phyloP scores from a whole-genome alignment of 2,888 invertebrate species.

The Oegoconia quadripuncta region DNA sequence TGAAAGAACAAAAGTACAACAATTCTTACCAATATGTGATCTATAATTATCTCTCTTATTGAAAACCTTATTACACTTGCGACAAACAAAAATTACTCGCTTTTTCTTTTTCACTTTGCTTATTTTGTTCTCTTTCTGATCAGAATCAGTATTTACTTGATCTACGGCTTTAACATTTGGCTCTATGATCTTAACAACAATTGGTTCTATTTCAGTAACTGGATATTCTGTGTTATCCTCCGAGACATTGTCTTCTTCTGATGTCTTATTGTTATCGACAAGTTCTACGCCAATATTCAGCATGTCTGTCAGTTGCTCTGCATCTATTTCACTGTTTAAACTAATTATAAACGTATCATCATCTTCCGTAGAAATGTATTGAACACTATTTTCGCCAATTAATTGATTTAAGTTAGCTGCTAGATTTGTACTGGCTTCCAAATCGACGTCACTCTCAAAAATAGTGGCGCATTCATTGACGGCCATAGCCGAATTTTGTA shows the following conservation, averaged over 20 bases:
- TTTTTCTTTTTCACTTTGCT: slow-evolving; percentile 35
- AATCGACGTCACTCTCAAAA: slow-evolving; percentile 70
- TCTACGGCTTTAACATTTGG: not conserved
- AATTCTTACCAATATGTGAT: slow-evolving; percentile 61
- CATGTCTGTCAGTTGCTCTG: slow-evolving; percentile 66
- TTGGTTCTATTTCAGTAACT: slow-evolving; percentile 6
- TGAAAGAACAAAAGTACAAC: not conserved
- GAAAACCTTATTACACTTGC: slow-evolving; percentile 60
- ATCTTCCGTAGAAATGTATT: slow-evolving; percentile 69
- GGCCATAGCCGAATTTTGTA: slow-evolving; percentile 36
- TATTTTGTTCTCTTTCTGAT: slow-evolving; percentile 18
- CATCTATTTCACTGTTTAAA: slow-evolving; percentile 67
- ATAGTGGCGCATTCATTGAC: slow-evolving; percentile 69
- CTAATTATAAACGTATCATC: slow-evolving; percentile 73
- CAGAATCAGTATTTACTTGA: slow-evolving; percentile 4
- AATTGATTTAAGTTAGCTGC: slow-evolving; percentile 70
- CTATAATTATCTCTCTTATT: slow-evolving; percentile 60
- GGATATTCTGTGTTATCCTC: slow-evolving; percentile 1
- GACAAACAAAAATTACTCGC: slow-evolving; percentile 44
- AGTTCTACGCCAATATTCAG: slow-evolving; percentile 57
- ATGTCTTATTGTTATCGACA: slow-evolving; percentile 26
- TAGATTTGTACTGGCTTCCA: slow-evolving; percentile 66
- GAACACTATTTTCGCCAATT: slow-evolving; percentile 68
- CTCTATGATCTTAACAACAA: slow-evolving; percentile 16
- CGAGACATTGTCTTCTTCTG: slow-evolving; percentile 13